Base-by-base conservation (phyloP, 2,797 vertebrate species). In the Macropus fuliginosus region DNA sequence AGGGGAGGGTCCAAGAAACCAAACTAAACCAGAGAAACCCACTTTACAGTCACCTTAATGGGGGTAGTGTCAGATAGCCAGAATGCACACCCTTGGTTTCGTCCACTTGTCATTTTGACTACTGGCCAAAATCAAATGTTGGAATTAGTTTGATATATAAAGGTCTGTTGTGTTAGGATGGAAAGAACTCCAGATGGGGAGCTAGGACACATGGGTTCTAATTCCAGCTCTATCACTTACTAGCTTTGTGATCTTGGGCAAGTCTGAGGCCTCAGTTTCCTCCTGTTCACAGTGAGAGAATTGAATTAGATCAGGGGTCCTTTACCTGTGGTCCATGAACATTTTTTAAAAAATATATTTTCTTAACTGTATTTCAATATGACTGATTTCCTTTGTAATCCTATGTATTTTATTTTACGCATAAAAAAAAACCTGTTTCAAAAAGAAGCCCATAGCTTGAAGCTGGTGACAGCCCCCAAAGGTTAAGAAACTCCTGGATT, bases 21-120 rank as follows among this genome's bases (percentile, higher is more conserved):
- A 94, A 90, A 95, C 54, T 81, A 81, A 28, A 52, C 21, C 31
- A 95, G 81, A 62, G 57, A 59, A 92, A 14, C 31, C 50, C n/a
- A 56, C 92, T 29, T 59, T 55, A 94, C 40, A 94, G 56, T 4
- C 55, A 95, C 91, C 54, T 57, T 96, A 93, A 97, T 94, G 50
- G n/a, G 16, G 24, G 56, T 87, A 92, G 89, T 91, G 90, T 81
- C 54, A 94, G 95, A 95, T 95, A 93, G 46, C 34, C 52, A 81
- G 34, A 81, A 11, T 40, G 66, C 81, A 66, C 12, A 14, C 91
- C 92, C 27, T 56, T 40, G 66, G 95, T 55, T 94, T 96, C 91
- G n/a, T 93, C 62, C 29, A 92, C 24, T 91, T 92, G 40, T 40
- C 16, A 28, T 93, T 92, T 96, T 93, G 27, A 92, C 14, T 55